These are phyloP conservation scores for Cricetomys ansorgei DNA, from an alignment of 2,113 vertebrate genomes.

Conservation along the genomic window DNA sequence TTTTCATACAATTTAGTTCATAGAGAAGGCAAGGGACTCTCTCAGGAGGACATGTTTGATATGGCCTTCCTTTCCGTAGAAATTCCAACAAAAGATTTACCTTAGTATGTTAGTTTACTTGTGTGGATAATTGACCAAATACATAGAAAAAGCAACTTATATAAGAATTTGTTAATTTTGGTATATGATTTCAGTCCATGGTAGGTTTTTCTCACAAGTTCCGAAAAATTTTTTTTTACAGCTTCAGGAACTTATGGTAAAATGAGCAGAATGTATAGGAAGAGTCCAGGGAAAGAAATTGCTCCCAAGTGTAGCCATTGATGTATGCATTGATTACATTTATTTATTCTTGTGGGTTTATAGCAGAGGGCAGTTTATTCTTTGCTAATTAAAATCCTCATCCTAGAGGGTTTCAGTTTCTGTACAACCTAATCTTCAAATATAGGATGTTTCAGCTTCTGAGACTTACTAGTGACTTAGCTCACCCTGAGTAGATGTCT, in stretches of 20 bases:
- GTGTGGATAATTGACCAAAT: neutral
- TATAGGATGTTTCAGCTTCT: too few relatives aligned
- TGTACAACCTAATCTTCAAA: too few relatives aligned
- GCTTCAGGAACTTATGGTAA: neutral
- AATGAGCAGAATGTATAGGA: neutral
- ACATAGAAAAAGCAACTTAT: neutral
- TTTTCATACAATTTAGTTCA: neutral
- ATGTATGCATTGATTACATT: too few relatives aligned
- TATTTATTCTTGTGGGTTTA: too few relatives aligned
- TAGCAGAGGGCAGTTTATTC: too few relatives aligned
- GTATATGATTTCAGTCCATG: neutral
- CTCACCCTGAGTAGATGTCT: too few relatives aligned
- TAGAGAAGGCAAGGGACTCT: neutral
- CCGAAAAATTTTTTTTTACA: neutral
- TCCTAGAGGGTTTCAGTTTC: too few relatives aligned
- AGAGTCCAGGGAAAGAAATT: neutral
- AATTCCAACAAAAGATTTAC: neutral
- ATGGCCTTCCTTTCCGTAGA: neutral
- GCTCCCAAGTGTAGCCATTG: too few relatives aligned
- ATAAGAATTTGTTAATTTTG: neutral
- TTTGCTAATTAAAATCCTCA: too few relatives aligned
- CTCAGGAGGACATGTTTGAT: neutral
- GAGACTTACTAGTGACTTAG: too few relatives aligned
- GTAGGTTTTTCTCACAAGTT: fast-evolving
- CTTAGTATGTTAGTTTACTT: neutral